phyloP scores from a whole-genome alignment of 92 coral and sea anemone species.

The Metridium senile region DNA sequence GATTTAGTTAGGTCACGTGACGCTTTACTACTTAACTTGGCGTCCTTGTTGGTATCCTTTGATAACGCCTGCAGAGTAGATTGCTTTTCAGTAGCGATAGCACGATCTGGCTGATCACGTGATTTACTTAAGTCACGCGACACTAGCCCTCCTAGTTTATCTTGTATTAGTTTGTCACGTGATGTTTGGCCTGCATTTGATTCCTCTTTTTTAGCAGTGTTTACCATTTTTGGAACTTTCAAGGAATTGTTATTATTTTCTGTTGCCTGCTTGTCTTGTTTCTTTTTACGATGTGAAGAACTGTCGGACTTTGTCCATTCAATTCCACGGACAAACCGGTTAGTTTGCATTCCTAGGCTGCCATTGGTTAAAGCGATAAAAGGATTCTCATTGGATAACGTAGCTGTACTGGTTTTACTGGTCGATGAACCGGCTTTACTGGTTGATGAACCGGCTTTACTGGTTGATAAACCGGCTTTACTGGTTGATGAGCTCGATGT shows the following conservation, averaged over 20 bases:
- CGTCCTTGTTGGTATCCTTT: neutral
- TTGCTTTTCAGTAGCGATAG: neutral
- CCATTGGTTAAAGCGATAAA: slow-evolving; percentile 14
- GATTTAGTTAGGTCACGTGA: neutral
- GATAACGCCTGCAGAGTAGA: neutral
- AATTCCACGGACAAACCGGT: slow-evolving; percentile 18
- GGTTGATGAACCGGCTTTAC: neutral
- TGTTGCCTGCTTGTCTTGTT: neutral
- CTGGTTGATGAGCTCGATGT: neutral
- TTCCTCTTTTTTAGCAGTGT: neutral
- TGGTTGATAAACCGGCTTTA: neutral
- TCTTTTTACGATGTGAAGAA: neutral
- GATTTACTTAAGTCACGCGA: neutral
- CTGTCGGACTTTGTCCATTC: slow-evolving; percentile 7
- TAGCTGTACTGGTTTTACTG: neutral
- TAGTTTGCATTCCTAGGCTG: neutral
- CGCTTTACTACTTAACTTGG: neutral
- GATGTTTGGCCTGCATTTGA: neutral
- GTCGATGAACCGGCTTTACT: neutral
- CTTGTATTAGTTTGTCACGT: neutral
- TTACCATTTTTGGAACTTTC: neutral
- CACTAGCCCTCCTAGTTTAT: neutral
- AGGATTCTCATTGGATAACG: slow-evolving; percentile 21
- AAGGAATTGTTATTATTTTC: neutral
- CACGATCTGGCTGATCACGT: neutral